phyloP scores from a whole-genome alignment of 2,888 invertebrate species.

The Drosophila parthenogenetica region DNA sequence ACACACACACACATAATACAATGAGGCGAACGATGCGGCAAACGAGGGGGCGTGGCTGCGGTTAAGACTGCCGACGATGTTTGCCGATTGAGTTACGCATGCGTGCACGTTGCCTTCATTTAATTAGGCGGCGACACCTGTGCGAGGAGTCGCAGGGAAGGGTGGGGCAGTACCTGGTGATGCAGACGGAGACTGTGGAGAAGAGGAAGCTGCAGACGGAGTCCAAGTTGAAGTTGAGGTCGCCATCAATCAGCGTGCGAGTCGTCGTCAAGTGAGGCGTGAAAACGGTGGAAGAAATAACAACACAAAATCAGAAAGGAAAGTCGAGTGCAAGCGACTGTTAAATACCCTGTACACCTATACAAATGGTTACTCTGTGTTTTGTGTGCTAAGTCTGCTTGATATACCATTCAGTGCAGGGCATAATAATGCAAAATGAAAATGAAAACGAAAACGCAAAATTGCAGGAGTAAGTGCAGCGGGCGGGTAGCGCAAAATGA shows the following conservation, averaged over 20 bases:
- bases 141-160: constrained; percentile 20
- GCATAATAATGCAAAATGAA: constrained; percentile 12
- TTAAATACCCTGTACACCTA: neutral
- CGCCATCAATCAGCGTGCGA: constrained; percentile 76
- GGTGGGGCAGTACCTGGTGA: constrained; percentile 2
- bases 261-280: constrained; percentile 71
- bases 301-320: constrained; percentile 14
- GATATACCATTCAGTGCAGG: neutral
- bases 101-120: constrained; percentile 78
- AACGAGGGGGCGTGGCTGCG: constrained; percentile 19
- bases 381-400: neutral
- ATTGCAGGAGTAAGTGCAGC: constrained; percentile 24
- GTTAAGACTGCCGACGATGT: constrained; percentile 27
- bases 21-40: constrained; percentile 29
- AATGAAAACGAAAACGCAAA: constrained; percentile 43
- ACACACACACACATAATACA: constrained; percentile 35
- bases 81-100: constrained; percentile 73
- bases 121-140: constrained; percentile 75
- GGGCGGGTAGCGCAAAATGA: constrained; percentile 29
- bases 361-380: neutral
- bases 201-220: constrained; percentile 20
- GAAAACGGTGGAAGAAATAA: constrained; percentile 69
- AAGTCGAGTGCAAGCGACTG: neutral
- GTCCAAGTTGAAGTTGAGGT: constrained; percentile 59
- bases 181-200: constrained; percentile 28